phyloP scores from a whole-genome alignment of 2,797 vertebrate species.

The Sebastes kiyomatsui region DNA sequence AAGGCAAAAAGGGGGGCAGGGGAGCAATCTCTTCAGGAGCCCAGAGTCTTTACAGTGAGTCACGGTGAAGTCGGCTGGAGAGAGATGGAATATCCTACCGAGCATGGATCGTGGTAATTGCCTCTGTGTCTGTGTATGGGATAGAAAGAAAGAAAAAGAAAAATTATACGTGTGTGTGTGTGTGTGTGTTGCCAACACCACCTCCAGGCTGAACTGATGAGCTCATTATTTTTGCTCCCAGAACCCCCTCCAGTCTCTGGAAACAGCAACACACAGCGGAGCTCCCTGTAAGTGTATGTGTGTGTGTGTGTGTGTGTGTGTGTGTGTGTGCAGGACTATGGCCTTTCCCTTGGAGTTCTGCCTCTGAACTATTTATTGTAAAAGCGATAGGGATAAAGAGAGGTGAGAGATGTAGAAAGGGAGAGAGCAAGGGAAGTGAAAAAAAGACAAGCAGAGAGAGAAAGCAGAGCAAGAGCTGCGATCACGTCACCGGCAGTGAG shows the following conservation, averaged over 20 bases:
- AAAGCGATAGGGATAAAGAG: slow-evolving; percentile 58
- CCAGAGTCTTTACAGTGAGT: slow-evolving; percentile 66
- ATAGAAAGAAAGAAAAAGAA: slow-evolving; percentile 69
- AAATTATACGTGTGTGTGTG: slow-evolving; percentile 35
- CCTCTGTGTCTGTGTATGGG: slow-evolving; percentile 74
- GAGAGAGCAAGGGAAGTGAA: background rate
- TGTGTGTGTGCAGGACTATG: slow-evolving; percentile 32
- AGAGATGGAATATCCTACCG: slow-evolving; percentile 71
- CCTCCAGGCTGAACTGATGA: slow-evolving; percentile 82
- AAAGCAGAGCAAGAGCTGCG: background rate
- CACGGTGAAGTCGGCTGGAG: slow-evolving; percentile 62
- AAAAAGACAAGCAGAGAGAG: background rate
- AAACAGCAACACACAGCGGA: slow-evolving; percentile 62
- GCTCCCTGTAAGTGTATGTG: slow-evolving; percentile 28
- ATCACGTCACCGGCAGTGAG: background rate
- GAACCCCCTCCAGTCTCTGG: slow-evolving; percentile 71
- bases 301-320: slow-evolving; percentile 4
- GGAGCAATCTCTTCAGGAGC: slow-evolving; percentile 43
- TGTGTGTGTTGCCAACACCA: slow-evolving; percentile 69
- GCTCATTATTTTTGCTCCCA: slow-evolving; percentile 84
- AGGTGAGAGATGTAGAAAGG: slow-evolving; percentile 33
- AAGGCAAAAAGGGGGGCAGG: background rate
- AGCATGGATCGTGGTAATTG: slow-evolving; percentile 83
- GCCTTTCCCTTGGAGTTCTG: slow-evolving; percentile 58
- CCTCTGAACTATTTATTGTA: slow-evolving; percentile 68